Evolutionary conservation across 2,113 vertebrate genomes (phyloP), one percentile per base, ranked within the genome.

Genomic region (Erythrocebus patas): DNA sequence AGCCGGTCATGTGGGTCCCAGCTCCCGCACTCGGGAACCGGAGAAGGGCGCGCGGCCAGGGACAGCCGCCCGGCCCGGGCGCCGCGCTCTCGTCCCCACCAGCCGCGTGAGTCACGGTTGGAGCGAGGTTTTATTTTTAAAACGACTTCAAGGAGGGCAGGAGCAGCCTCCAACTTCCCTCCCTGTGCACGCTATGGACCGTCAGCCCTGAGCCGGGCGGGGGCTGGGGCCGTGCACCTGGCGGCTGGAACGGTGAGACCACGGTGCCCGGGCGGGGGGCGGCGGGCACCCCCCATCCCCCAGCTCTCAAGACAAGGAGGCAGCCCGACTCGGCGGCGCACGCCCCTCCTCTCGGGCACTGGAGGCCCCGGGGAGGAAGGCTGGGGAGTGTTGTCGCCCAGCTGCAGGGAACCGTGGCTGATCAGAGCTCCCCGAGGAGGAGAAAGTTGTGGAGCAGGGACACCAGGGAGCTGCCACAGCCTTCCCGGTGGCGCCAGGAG

Each of bases 81-180:
- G 92, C 97, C 82, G 85, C 93, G 86, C 87, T 97, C 78, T 2
- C 2, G 85, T 97, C 89, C 97, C 97, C 90, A 93, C 52, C 96
- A 93, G 88, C 96, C 92, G 94, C 93, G 97, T 98, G 98, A 98
- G 98, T 98, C 98, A 98, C 98, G 97, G 97, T 52, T 97, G 96
- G 97, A 98, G 96, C 87, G 92, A 97, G 98, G 95, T 97, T 98
- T 98, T 98, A 98, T 98, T 98, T 98, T 98, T 98, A 98, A 98
- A 98, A 97, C 95, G 97, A 97, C 97, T 98, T 97, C 89, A 86
- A 96, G 98, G 97, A 95, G 97, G 94, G 92, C 80, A 80, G 8
- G 64, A 52, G 92, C 97, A 76, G 94, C 87, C 96, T 93, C 87
- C 97, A 97, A 98, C 97, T 98, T 98, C 97, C 97, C 97, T 97